Conservation (phyloP, 2,888 invertebrate genomes). For the Pollenia griseotomentosa region DNA sequence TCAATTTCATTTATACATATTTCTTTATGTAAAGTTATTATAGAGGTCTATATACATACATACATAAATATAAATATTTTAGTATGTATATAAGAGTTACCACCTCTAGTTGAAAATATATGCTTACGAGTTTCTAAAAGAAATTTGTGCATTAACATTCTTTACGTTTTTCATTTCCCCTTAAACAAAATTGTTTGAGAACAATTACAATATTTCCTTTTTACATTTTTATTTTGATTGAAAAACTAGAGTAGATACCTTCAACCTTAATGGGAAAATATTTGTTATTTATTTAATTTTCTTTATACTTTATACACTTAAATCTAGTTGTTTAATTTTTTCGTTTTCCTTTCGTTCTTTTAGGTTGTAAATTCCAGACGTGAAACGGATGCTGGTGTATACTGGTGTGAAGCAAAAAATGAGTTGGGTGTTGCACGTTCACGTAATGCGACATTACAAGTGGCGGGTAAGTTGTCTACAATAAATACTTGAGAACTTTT, state of each 20-base stretch:
- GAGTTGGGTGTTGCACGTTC: conserved; percentile 92
- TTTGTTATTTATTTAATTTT: conserved; percentile 61
- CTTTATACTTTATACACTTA: conserved; percentile 1
- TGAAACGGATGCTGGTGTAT: conserved; percentile 93
- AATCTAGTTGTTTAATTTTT: conserved; percentile 8
- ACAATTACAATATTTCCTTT: conserved; percentile 59
- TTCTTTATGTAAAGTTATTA: conserved; percentile 6
- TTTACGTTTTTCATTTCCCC: conserved; percentile 2
- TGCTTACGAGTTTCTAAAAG: not conserved
- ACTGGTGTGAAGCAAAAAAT: conserved; percentile 95
- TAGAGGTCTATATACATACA: not conserved
- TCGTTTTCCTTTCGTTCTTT: conserved; percentile 74
- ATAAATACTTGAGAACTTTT: conserved; percentile 8
- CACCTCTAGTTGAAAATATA: not conserved
- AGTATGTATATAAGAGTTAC: not conserved
- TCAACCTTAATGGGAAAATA: conserved; percentile 63
- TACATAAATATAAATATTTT: not conserved
- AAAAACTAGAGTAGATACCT: conserved; percentile 45
- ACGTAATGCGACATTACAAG: conserved; percentile 93
- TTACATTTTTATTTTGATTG: conserved; percentile 8
- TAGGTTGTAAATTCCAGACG: conserved; percentile 91
- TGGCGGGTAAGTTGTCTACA: conserved; percentile 88
- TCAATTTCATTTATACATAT: not conserved
- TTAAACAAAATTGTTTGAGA: not conserved
- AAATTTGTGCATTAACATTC: conserved; percentile 56